Conservation (phyloP, 2,888 invertebrate genomes). For the Aelia acuminata region DNA sequence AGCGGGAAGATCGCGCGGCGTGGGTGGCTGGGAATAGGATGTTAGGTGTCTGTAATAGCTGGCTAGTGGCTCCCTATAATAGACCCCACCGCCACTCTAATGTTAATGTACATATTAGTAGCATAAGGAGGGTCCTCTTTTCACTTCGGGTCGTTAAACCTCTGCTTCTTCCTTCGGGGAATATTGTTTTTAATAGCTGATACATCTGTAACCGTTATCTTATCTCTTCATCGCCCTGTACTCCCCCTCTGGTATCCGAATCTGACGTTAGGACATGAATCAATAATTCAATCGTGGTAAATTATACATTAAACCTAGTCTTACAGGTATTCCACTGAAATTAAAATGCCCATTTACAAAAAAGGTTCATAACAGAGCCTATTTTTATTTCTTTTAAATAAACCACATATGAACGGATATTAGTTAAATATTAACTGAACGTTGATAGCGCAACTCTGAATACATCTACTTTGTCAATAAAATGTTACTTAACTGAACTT, state of each 20-base stretch:
- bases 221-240: background rate
- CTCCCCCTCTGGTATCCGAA: background rate
- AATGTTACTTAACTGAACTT: too few relatives aligned
- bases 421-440: too few relatives aligned
- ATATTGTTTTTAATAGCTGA: slow-evolving; percentile 3
- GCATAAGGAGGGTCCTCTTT: slow-evolving; percentile 10
- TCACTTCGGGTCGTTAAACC: slow-evolving; percentile 16
- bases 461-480: too few relatives aligned
- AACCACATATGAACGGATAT: too few relatives aligned
- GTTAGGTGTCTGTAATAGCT: slow-evolving; percentile 40
- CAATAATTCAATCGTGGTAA: background rate
- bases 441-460: too few relatives aligned
- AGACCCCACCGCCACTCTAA: background rate
- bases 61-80: slow-evolving; percentile 8
- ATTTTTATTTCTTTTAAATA: too few relatives aligned
- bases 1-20: background rate
- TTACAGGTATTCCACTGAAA: background rate
- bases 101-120: slow-evolving; percentile 48
- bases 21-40: slow-evolving; percentile 35
- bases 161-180: background rate
- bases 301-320: background rate
- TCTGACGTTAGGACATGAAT: background rate
- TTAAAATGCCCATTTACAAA: too few relatives aligned
- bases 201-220: slow-evolving; percentile 11
- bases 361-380: too few relatives aligned